Conservation (phyloP, 2,888 invertebrate genomes). For the Euzophera pinguis region DNA sequence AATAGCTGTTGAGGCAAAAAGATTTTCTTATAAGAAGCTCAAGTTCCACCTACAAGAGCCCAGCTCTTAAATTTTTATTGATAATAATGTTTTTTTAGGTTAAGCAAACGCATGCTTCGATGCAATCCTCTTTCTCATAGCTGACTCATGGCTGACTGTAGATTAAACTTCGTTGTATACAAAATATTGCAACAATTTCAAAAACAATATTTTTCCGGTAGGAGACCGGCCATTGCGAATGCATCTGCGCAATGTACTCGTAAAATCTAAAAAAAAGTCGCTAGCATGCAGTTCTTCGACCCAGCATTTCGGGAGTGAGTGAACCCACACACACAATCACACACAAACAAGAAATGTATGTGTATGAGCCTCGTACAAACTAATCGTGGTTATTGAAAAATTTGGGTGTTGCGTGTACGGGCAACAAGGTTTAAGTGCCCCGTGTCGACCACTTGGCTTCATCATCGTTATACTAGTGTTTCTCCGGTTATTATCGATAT, state of each 20-base stretch:
- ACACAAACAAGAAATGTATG: background rate
- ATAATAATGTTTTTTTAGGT: too few relatives aligned
- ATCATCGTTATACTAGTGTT: background rate
- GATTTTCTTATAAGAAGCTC: too few relatives aligned
- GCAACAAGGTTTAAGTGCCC: too few relatives aligned
- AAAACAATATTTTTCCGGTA: background rate
- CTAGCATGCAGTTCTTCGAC: conserved; percentile 24
- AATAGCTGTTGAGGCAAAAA: too few relatives aligned
- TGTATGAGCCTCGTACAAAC: background rate
- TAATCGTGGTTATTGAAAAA: conserved; percentile 9
- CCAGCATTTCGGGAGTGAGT: conserved; percentile 33
- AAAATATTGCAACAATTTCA: background rate
- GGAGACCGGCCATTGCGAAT: background rate
- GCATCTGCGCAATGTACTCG: conserved; percentile 10
- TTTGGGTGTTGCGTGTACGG: background rate
- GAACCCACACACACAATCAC: conserved; percentile 25
- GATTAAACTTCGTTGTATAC: too few relatives aligned
- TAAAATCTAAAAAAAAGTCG: conserved; percentile 20
- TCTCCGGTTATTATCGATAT: too few relatives aligned
- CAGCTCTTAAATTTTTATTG: too few relatives aligned
- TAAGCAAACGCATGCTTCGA: too few relatives aligned
- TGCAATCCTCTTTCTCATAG: too few relatives aligned
- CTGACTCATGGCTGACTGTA: too few relatives aligned
- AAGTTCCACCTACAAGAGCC: too few relatives aligned
- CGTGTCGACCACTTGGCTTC: too few relatives aligned